phyloP scores from a whole-genome alignment of 2,113 vertebrate genomes.

The Bujurquina vittata region DNA sequence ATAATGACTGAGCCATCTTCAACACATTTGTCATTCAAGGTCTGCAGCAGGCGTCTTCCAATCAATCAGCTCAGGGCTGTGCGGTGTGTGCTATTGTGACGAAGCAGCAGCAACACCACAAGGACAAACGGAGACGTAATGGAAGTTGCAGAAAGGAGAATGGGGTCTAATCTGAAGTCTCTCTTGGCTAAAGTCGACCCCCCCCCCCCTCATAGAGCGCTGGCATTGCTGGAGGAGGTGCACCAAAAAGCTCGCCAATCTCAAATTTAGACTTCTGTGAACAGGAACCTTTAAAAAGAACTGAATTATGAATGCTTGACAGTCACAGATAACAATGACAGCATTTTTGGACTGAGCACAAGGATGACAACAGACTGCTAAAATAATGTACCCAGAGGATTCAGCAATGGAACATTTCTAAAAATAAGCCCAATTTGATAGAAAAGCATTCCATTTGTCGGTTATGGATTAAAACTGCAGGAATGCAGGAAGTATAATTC shows the following conservation, averaged over 20 bases:
- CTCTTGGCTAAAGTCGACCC: not conserved
- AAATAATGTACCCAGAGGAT: not conserved
- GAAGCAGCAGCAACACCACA: not conserved
- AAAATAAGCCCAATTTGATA: not conserved
- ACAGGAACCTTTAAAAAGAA: not conserved
- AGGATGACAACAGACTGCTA: not conserved
- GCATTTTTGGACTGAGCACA: not conserved
- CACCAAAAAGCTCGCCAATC: rapidly evolving
- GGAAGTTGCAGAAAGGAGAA: not conserved
- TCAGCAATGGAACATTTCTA: not conserved
- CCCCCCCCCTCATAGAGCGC: not conserved
- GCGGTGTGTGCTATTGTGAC: not conserved
- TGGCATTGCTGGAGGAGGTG: not conserved
- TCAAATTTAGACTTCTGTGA: not conserved
- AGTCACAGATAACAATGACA: not conserved
- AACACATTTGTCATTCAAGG: not conserved
- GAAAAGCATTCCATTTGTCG: not conserved
- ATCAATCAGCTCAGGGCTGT: not conserved
- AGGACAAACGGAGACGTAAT: not conserved
- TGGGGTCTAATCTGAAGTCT: not conserved
- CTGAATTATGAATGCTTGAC: not conserved
- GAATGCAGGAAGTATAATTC: not conserved
- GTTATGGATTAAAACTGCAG: not conserved
- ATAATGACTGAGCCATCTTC: not conserved
- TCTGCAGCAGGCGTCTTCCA: not conserved